Evolutionary conservation across 2,888 invertebrate species (phyloP), one percentile per base, ranked within the genome.

Genomic region (Andrena camellia): DNA sequence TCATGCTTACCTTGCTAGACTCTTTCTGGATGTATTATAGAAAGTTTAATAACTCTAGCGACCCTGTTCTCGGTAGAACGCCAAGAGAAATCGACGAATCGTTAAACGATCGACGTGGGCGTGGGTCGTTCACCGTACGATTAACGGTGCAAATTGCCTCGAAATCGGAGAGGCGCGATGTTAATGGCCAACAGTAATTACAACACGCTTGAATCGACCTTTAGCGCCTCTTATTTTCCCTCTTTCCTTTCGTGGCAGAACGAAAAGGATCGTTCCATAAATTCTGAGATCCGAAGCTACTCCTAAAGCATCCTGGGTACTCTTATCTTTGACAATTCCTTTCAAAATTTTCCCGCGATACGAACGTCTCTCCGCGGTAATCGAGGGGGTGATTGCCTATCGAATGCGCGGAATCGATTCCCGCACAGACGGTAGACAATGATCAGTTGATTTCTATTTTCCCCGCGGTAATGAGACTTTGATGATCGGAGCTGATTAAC

Each of bases 401-500:
- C n/a, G 20, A 31, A 33, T 13, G 23, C 54, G 33, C 2, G 20
- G 17, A 26, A 67, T 52, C 5, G 29, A 31, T n/a, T 26, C 29
- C 10, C 5, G 48, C n/a, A 10, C n/a, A 2, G 23, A 20, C 20
- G 54, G 35, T 13, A 57, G 35, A 63, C 50, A 35, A 66, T 57
- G 59, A 60, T 20, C 48, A 29, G 5, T 10, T 23, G 35, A 20
- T 64, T 50, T 31, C 26, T 60, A 23, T 57, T 26, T 26, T 3
- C 23, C 23, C 23, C 26, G 23, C n/a, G 35, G 52, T 57, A 64
- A 54, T 3, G 26, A 67, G 5, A n/a, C 20, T 60, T 20, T 2
- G 2, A 42, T 7, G 42, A 67, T 60, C 50, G 31, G 62, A 29
- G 33, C 10, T 31, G 64, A 73, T 66, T 17, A n/a, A 60, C 13